phyloP scores from a whole-genome alignment of 2,113 vertebrate species.

The Lichenostomus cassidix region DNA sequence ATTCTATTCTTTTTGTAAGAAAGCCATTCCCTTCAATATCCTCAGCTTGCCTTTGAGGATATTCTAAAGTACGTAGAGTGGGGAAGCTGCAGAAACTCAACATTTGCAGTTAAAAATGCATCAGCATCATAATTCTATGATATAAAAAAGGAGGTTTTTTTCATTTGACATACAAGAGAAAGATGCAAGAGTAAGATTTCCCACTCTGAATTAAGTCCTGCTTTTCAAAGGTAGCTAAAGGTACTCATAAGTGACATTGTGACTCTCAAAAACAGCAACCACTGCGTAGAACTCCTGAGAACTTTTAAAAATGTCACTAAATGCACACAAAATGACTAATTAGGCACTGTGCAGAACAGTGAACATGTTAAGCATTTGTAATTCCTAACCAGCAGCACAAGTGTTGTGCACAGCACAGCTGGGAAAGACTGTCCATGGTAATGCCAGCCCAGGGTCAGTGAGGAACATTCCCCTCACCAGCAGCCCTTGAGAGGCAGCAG shows the following conservation, averaged over 20 bases:
- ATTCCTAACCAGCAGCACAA: not conserved
- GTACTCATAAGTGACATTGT: not conserved
- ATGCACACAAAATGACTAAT: not conserved
- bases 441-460: no score
- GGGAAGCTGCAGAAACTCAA: not conserved
- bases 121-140: not conserved
- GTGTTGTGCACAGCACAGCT: not conserved
- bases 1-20: constrained; percentile 10
- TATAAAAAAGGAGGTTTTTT: not conserved
- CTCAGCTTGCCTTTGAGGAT: no score
- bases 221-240: not conserved
- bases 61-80: not conserved
- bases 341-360: not conserved
- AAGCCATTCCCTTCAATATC: not conserved
- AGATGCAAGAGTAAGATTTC: not conserved
- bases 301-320: not conserved
- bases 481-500: no score
- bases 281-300: not conserved
- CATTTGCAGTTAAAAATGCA: not conserved
- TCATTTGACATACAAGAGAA: not conserved
- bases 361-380: not conserved
- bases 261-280: not conserved
- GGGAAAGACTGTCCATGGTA: not conserved
- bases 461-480: not conserved
- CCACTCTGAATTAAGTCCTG: not conserved